Percentiles rank a stretch among this genome's conserved stretches.
Conservation (phyloP, 2,797 vertebrate genomes). For the Galagoides demidoff region DNA sequence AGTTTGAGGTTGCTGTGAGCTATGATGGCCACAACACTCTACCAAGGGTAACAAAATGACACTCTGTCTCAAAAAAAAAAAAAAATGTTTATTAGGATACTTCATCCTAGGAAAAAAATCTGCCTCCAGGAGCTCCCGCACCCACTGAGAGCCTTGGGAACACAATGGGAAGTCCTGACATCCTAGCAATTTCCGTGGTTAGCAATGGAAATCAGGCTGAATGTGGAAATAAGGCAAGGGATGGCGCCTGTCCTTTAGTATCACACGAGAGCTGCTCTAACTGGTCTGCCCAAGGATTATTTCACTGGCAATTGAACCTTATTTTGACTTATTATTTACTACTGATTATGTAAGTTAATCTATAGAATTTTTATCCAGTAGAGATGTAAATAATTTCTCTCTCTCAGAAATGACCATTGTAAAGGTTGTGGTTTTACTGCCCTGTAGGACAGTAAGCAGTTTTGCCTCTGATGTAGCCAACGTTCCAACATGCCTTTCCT, state of each 20-base stretch:
- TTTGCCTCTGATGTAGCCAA: constrained; percentile 27
- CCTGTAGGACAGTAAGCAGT: neutral
- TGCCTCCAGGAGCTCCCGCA: neutral
- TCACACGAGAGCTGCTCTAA: neutral
- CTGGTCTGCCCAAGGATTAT: neutral
- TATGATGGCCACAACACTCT: no score
- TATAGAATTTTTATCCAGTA: neutral
- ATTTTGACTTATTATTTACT: neutral
- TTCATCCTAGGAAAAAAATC: neutral
- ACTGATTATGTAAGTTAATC: neutral
- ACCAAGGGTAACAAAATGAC: no score
- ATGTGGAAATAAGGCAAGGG: neutral
- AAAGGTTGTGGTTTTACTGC: neutral
- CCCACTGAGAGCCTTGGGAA: neutral
- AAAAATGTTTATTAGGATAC: neutral
- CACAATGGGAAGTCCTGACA: neutral
- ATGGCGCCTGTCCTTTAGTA: neutral
- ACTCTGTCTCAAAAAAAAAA: no score
- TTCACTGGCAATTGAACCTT: neutral
- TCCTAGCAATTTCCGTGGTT: neutral
- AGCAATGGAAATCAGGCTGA: neutral
- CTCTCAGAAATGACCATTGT: neutral
- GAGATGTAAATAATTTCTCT: neutral
- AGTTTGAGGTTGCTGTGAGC: no score
- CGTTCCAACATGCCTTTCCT: neutral